Evolutionary conservation across 2,113 vertebrate species (phyloP).

Genomic region (Notarius quadriscutis): DNA sequence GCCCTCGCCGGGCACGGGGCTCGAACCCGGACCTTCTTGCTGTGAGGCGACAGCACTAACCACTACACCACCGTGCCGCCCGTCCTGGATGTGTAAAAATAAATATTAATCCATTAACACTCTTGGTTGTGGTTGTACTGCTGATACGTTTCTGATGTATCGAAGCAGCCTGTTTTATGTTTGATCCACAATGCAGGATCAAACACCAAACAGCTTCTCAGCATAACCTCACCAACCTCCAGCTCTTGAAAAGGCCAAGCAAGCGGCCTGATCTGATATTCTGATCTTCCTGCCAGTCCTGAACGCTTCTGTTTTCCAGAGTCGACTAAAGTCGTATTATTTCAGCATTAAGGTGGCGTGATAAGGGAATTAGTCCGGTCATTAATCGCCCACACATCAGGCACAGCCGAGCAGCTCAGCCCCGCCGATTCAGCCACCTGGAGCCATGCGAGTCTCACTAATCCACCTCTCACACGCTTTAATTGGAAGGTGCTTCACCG

Average conservation of each 20-base stretch:
- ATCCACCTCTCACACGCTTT: constrained; percentile 78
- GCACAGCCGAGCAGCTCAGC: constrained; percentile 73
- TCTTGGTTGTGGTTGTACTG: too few relatives aligned
- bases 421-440: constrained; percentile 72
- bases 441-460: constrained; percentile 74
- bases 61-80: too few relatives aligned
- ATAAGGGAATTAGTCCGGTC: constrained; percentile 78
- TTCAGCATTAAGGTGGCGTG: constrained; percentile 76
- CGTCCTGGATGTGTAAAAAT: too few relatives aligned
- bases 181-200: not conserved
- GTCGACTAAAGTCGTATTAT: constrained; percentile 77
- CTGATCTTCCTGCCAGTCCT: constrained; percentile 72
- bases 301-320: constrained; percentile 70
- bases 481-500: constrained; percentile 76
- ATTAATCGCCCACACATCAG: constrained; percentile 78
- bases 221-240: not conserved
- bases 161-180: not conserved
- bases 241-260: constrained; percentile 53
- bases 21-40: too few relatives aligned
- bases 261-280: constrained; percentile 71
- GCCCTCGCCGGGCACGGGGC: too few relatives aligned
- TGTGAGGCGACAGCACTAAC: too few relatives aligned
- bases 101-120: too few relatives aligned
- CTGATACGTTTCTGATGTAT: not conserved
- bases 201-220: not conserved